Conservation (phyloP, 2,113 vertebrate species). For the Sceloporus undulatus region DNA sequence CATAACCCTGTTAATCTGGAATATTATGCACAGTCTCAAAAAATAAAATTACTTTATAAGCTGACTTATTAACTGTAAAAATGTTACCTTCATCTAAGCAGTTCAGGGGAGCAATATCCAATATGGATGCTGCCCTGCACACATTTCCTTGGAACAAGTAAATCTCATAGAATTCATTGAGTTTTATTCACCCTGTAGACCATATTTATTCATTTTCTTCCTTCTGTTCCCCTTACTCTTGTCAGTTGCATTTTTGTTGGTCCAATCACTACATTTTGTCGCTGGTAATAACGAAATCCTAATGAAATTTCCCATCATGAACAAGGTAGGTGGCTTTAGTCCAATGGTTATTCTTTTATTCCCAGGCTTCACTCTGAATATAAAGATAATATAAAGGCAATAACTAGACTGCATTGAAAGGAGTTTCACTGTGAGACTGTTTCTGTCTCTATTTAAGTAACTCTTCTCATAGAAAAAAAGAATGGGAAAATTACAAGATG, state of each 20-base stretch:
- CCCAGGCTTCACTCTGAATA: not conserved
- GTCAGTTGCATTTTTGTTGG: not conserved
- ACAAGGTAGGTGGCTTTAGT: not conserved
- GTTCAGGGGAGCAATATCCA: not conserved
- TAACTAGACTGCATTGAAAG: not conserved
- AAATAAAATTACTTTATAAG: too few species aligned
- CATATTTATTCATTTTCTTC: too few species aligned
- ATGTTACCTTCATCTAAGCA: conserved; percentile 14
- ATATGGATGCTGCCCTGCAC: not conserved
- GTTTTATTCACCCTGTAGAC: not conserved
- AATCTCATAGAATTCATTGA: not conserved
- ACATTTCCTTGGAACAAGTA: not conserved
- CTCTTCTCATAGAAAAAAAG: not conserved
- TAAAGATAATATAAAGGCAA: not conserved
- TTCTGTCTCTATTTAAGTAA: not conserved
- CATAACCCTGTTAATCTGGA: too few species aligned
- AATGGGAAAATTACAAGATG: not conserved
- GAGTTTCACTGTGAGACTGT: not conserved
- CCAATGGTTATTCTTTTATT: not conserved
- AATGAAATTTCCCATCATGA: not conserved
- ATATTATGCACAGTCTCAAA: too few species aligned
- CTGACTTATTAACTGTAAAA: too few species aligned
- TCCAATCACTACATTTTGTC: not conserved
- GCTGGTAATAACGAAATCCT: not conserved
- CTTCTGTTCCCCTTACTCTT: not conserved